These are phyloP conservation scores for Jaculus jaculus DNA, from an alignment of 2,113 vertebrate genomes.

Conservation along the genomic window DNA sequence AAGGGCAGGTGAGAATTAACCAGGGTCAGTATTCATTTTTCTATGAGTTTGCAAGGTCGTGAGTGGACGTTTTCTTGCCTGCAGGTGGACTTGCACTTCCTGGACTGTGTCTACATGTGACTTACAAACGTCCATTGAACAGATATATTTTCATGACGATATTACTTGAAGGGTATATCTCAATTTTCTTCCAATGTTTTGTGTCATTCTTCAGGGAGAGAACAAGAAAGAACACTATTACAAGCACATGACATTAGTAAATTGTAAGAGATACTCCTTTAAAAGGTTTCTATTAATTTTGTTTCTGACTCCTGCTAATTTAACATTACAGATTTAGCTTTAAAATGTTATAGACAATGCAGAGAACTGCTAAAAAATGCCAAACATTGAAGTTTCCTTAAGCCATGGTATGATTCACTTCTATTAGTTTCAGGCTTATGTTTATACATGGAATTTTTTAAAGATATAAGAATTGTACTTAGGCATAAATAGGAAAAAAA, in stretches of 20 bases:
- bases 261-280: not conserved
- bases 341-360: not conserved
- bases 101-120: not conserved
- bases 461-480: not conserved
- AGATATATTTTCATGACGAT: not conserved
- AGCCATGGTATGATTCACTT: not conserved
- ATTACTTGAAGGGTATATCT: not conserved
- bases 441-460: not conserved
- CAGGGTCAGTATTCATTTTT: not conserved
- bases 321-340: not conserved
- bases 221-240: not conserved
- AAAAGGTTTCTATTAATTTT: not conserved
- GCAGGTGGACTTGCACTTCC: accelerated
- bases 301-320: not conserved
- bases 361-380: not conserved
- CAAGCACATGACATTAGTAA: not conserved
- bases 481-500: not conserved
- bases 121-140: not conserved
- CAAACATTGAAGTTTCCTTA: not conserved
- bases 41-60: not conserved
- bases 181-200: not conserved
- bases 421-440: not conserved
- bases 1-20: not conserved
- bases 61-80: not conserved
- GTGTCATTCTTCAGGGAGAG: not conserved